Evolutionary conservation across 2,113 vertebrate genomes (phyloP), one percentile per base, ranked within the genome.

Genomic region (Ursus arctos): DNA sequence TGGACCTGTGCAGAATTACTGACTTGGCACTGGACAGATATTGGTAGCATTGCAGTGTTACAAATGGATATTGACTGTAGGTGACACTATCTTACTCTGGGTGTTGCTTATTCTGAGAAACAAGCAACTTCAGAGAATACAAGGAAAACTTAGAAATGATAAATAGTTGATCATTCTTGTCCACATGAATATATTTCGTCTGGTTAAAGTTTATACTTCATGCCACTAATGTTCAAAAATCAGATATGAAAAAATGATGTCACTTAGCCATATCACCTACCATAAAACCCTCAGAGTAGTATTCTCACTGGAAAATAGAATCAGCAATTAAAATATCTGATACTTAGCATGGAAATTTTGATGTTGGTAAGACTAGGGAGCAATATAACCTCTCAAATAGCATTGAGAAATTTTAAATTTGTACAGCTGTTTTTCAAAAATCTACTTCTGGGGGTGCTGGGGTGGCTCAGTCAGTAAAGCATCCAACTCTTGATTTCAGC

Each of bases 21-120:
- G 28, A 79, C 15, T 53, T 85, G 51, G 15, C 71, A 16, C 6
- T 85, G 5, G 13, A 69, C 13, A 59, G 4, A 4, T 21, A 43
- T 51, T 31, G 51, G 6, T 7, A 59, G 47, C 36, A 59, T 11
- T 59, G 24, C 21, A 65, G 10, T 10, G 53, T 13, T 80, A 59
- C 53, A 43, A 22, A 7, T 57, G 16, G 16, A 4, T 61, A 72
- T 80, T 71, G 72, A 36, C 21, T 24, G 11, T 7, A 94, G 89
- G 10, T 28, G 16, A 69, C 24, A 59, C 24, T 57, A 47, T 53
- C 59, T 82, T 77, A 83, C 53, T 51, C 6, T 53, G 43, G 40
- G 21, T 11, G 49, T 93, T 81, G 36, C 16, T 91, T 93, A 53
- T 82, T 95, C 26, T 94, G 33, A 79, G 47, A 53, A 91, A 81